Evolutionary conservation across 1,140 invertebrate genomes (phyloP).

Genomic region (Pantala flavescens): DNA sequence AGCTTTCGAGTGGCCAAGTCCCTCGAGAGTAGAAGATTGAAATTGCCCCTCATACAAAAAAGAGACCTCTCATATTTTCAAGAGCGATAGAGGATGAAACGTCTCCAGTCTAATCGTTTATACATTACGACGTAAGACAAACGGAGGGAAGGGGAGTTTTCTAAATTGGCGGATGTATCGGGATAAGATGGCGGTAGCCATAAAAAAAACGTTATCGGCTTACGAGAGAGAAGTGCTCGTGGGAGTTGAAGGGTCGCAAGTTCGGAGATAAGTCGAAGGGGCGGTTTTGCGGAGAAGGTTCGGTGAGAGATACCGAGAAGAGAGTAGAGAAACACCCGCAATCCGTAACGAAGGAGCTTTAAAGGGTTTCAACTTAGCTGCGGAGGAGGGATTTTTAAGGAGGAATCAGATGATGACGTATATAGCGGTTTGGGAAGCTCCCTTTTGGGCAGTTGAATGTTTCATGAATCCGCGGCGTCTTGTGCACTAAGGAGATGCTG

Average conservation of each 20-base stretch:
- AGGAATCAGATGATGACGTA: background rate
- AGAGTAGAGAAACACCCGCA: background rate
- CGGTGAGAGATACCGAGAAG: background rate
- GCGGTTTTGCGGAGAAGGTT: background rate
- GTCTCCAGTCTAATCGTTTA: too few relatives aligned
- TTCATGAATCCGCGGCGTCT: background rate
- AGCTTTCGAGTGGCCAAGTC: too few relatives aligned
- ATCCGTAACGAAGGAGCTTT: background rate
- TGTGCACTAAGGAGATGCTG: background rate
- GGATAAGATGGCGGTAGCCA: too few relatives aligned
- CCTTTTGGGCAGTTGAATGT: background rate
- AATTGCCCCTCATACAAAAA: too few relatives aligned
- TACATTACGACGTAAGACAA: too few relatives aligned
- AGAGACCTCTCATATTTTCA: too few relatives aligned
- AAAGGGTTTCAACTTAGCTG: slow-evolving; percentile 5
- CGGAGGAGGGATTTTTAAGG: background rate
- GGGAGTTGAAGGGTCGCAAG: background rate
- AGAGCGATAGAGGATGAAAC: too few relatives aligned
- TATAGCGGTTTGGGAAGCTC: background rate
- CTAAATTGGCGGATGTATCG: too few relatives aligned
- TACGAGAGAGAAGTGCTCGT: background rate
- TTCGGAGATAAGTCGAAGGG: background rate
- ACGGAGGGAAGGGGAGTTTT: too few relatives aligned
- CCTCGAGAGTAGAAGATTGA: too few relatives aligned
- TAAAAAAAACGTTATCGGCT: background rate